A percentile compares a stretch with the other conserved stretches of the same genome.
Conservation (phyloP, 2,797 vertebrate species). For the Aeoliscus strigatus region DNA sequence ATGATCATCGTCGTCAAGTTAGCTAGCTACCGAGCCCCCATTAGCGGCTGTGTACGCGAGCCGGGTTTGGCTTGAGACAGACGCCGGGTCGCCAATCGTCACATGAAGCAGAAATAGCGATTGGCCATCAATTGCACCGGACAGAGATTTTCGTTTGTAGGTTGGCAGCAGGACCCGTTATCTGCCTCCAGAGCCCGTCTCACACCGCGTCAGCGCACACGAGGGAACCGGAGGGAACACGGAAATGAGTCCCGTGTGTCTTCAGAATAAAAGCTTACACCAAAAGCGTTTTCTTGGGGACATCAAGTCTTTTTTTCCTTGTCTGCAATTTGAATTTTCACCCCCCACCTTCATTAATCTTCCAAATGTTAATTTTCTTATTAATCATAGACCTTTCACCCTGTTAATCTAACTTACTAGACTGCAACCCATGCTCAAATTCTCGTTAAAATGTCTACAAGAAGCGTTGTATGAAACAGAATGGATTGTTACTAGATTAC, state of each 20-base stretch:
- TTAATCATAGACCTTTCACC: no score
- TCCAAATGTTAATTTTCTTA: no score
- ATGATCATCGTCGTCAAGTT: constrained; percentile 46
- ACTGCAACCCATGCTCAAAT: no score
- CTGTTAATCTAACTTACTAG: no score
- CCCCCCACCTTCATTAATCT: no score
- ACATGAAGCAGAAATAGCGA: constrained; percentile 5
- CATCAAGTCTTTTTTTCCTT: no score
- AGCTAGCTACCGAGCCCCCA: constrained; percentile 40
- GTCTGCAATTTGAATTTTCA: no score
- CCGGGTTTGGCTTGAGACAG: not conserved
- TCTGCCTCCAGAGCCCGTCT: constrained; percentile 36
- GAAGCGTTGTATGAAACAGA: no score
- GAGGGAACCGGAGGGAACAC: constrained; percentile 1
- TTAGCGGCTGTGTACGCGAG: constrained; percentile 5
- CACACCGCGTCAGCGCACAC: constrained; percentile 26
- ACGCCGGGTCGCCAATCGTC: constrained; percentile 2
- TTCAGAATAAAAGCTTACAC: constrained; percentile 58
- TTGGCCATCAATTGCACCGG: constrained; percentile 2
- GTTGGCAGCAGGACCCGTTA: constrained; percentile 43
- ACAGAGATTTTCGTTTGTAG: constrained; percentile 7
- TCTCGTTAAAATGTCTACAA: no score
- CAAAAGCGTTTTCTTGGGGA: no score
- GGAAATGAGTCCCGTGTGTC: not conserved
- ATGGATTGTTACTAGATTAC: no score